Evolutionary conservation across 2,888 invertebrate genomes (phyloP).

Genomic region (Epicampocera succincta): DNA sequence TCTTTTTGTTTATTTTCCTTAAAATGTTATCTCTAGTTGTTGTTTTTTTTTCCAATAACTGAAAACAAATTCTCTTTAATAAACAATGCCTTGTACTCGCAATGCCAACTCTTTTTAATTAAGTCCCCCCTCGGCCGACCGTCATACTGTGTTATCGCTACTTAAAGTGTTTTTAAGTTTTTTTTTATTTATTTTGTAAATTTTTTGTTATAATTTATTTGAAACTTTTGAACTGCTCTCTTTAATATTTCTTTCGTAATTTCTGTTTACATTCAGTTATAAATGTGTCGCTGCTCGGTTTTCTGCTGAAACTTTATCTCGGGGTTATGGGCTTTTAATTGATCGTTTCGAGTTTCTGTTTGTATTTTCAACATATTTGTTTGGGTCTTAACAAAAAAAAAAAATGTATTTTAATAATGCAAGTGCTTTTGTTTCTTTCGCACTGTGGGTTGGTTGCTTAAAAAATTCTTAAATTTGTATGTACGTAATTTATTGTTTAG

Average conservation of each 20-base stretch:
- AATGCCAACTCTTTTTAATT: slow-evolving; percentile 5
- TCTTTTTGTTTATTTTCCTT: slow-evolving; percentile 48
- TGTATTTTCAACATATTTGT: slow-evolving; percentile 49
- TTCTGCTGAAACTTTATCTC: slow-evolving; percentile 55
- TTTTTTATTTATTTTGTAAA: slow-evolving; percentile 16
- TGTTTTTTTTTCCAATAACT: slow-evolving; percentile 1
- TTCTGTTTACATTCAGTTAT: slow-evolving; percentile 22
- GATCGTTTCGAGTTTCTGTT: slow-evolving; percentile 61
- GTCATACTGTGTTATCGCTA: slow-evolving; percentile 45
- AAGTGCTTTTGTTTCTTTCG: background rate
- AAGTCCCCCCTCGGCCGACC: background rate
- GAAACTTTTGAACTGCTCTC: slow-evolving; percentile 49
- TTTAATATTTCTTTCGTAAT: slow-evolving; percentile 37
- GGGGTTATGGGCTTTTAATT: slow-evolving; percentile 68
- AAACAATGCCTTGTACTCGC: background rate
- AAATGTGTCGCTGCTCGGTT: background rate
- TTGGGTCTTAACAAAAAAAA: slow-evolving; percentile 15
- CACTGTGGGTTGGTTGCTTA: slow-evolving; percentile 45
- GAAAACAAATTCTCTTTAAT: slow-evolving; percentile 2
- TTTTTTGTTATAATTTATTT: slow-evolving; percentile 60
- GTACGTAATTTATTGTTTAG: no score
- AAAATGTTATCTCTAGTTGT: slow-evolving; percentile 47
- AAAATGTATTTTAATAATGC: background rate
- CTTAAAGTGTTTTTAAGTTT: slow-evolving; percentile 19
- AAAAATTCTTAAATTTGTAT: background rate